Percentiles rank a stretch among this genome's conserved stretches.
Conservation (phyloP, 2,797 vertebrate genomes). For the Rousettus madagascariensis region DNA sequence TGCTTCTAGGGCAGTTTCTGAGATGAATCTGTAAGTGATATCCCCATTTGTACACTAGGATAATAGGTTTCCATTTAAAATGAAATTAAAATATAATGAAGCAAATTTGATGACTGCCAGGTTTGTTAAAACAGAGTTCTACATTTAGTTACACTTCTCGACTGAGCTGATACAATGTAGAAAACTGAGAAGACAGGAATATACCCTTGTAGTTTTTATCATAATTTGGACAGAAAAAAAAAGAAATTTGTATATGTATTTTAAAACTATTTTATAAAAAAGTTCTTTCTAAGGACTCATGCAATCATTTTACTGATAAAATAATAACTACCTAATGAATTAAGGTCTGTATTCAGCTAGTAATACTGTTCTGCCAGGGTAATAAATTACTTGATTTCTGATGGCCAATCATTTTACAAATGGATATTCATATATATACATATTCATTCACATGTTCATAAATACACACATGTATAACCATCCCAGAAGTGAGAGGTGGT, state of each 20-base stretch:
- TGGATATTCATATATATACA: neutral
- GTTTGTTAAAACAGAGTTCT: constrained; percentile 56
- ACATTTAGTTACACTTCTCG: constrained; percentile 54
- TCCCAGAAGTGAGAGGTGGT: neutral
- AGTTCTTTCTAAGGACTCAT: neutral
- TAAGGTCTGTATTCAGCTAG: neutral
- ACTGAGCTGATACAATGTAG: neutral
- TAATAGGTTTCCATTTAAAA: constrained; percentile 69
- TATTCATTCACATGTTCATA: neutral
- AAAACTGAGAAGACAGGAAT: neutral
- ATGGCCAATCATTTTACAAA: neutral
- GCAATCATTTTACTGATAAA: neutral
- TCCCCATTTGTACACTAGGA: constrained; percentile 51
- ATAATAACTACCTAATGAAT: neutral
- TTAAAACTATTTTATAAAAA: neutral
- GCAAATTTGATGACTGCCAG: constrained; percentile 65
- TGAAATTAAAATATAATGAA: constrained; percentile 73
- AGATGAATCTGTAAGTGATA: constrained; percentile 61
- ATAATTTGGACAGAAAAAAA: neutral
- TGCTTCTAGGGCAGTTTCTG: constrained; percentile 22
- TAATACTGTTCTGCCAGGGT: neutral
- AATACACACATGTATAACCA: neutral
- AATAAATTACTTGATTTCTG: neutral
- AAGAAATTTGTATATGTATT: neutral
- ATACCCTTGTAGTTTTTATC: neutral